phyloP scores from a whole-genome alignment of 2,888 invertebrate genomes.

The Heliconius ismenius region DNA sequence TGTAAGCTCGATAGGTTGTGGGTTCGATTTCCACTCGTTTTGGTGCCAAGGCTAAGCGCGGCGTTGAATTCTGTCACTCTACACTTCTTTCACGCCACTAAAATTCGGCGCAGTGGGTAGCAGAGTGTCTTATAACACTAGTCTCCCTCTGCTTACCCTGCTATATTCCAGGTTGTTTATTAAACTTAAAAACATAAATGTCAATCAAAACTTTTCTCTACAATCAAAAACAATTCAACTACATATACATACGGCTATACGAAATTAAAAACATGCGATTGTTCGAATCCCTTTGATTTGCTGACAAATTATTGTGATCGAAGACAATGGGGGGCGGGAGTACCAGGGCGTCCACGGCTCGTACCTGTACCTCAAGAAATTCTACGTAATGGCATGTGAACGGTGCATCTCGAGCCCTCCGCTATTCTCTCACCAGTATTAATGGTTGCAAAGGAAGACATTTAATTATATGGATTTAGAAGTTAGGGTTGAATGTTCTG shows the following conservation, averaged over 20 bases:
- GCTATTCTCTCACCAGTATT: conserved; percentile 18
- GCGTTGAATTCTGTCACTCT: too few relatives aligned
- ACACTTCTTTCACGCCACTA: too few relatives aligned
- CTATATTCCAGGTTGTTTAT: too few relatives aligned
- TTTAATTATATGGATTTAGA: conserved; percentile 11
- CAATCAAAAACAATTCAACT: conserved; percentile 33
- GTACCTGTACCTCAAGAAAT: conserved; percentile 30
- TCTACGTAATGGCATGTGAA: conserved; percentile 34
- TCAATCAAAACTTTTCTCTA: conserved; percentile 35
- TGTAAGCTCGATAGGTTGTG: too few relatives aligned
- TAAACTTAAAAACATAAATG: conserved; percentile 22
- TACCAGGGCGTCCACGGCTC: conserved; percentile 52
- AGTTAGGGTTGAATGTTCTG: background rate
- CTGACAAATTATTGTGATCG: conserved; percentile 77
- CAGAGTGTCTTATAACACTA: too few relatives aligned
- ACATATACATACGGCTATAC: conserved; percentile 29
- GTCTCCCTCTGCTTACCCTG: too few relatives aligned
- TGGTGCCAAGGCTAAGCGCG: too few relatives aligned
- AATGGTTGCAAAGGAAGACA: background rate
- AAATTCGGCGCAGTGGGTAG: too few relatives aligned
- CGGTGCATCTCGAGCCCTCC: conserved; percentile 13
- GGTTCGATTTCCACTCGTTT: too few relatives aligned
- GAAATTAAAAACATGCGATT: conserved; percentile 73
- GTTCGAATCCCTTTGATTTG: conserved; percentile 79
- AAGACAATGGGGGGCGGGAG: conserved; percentile 75